Conservation (phyloP, 1,140 invertebrate genomes). For the Semibalanus balanoides region DNA sequence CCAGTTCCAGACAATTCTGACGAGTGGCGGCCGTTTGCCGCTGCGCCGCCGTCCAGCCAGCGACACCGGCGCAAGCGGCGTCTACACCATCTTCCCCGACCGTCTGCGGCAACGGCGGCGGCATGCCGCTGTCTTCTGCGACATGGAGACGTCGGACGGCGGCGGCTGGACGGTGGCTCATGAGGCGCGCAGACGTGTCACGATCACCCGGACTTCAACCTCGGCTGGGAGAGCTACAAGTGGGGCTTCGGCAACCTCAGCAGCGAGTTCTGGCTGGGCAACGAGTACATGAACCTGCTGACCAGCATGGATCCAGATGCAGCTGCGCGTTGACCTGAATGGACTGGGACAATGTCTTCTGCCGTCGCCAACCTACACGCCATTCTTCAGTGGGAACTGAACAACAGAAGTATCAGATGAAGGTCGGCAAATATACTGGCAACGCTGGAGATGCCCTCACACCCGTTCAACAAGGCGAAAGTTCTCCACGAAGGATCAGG, state of each 20-base stretch:
- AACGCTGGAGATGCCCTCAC: background rate
- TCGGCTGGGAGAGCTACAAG: conserved; percentile 48
- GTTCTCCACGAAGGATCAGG: too few relatives aligned
- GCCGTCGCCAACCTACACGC: conserved; percentile 18
- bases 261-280: conserved; percentile 44
- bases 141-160: conserved; percentile 29
- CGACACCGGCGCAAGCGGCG: conserved; percentile 15
- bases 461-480: too few relatives aligned
- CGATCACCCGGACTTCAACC: conserved; percentile 39
- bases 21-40: too few relatives aligned
- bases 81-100: conserved; percentile 26
- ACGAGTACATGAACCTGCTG: conserved; percentile 20
- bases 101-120: conserved; percentile 12
- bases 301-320: conserved; percentile 20
- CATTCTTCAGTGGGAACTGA: conserved; percentile 17
- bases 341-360: conserved; percentile 18
- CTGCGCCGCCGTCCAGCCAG: too few relatives aligned
- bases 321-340: conserved; percentile 18
- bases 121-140: conserved; percentile 27
- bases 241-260: conserved; percentile 46
- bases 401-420: conserved; percentile 16
- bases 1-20: too few relatives aligned
- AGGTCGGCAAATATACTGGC: conserved; percentile 19
- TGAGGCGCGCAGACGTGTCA: conserved; percentile 22
- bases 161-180: conserved; percentile 33